Conservation (phyloP, 2,113 vertebrate species). For the Austrofundulus limnaeus region DNA sequence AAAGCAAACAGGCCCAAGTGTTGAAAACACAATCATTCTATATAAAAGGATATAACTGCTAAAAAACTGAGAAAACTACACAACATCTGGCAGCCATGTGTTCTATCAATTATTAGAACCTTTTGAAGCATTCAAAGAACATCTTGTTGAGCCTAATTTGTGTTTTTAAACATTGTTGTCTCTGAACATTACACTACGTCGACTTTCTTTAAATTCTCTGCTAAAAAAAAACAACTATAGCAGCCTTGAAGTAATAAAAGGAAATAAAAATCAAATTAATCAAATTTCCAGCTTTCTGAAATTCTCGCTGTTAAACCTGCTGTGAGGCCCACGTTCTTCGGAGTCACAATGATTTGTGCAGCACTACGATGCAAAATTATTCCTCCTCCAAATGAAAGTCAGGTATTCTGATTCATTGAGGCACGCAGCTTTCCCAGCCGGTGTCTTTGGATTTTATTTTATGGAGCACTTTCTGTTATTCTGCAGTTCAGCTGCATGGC, state of each 20-base stretch:
- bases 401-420: slow-evolving; percentile 23
- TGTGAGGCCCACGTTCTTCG: slow-evolving; percentile 24
- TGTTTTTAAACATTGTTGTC: slow-evolving; percentile 14
- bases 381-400: slow-evolving; percentile 34
- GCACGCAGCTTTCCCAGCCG: slow-evolving; percentile 10
- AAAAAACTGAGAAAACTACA: not conserved
- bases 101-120: slow-evolving; percentile 38
- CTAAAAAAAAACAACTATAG: not conserved
- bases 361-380: slow-evolving; percentile 20
- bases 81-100: slow-evolving; percentile 10
- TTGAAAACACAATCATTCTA: not conserved
- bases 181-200: slow-evolving; percentile 4
- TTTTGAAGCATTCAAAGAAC: slow-evolving; percentile 21
- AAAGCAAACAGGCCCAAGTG: not conserved
- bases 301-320: slow-evolving; percentile 10
- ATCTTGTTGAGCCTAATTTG: slow-evolving; percentile 2
- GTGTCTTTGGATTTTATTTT: slow-evolving; percentile 28
- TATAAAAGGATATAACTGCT: not conserved
- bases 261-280: slow-evolving; percentile 20
- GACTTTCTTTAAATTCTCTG: no score
- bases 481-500: slow-evolving; percentile 21
- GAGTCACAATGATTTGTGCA: slow-evolving; percentile 28
- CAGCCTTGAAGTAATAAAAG: not conserved
- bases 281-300: slow-evolving; percentile 17
- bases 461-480: slow-evolving; percentile 12